Evolutionary conservation across 2,888 invertebrate species (phyloP).

Genomic region (Philonicus albiceps): DNA sequence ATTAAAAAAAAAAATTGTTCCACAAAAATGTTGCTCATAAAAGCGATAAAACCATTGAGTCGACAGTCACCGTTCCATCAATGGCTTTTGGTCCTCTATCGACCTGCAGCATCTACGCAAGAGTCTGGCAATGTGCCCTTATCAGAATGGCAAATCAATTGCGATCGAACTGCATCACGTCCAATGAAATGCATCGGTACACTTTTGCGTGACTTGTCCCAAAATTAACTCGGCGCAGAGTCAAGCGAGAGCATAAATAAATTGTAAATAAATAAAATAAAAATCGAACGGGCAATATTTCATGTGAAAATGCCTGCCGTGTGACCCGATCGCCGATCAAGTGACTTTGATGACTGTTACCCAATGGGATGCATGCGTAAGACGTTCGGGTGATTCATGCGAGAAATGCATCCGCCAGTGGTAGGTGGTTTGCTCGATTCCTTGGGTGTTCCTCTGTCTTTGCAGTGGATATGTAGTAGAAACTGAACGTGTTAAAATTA

Average conservation of each 20-base stretch:
- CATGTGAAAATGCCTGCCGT: not conserved
- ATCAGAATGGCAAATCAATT: not conserved
- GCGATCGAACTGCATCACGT: not conserved
- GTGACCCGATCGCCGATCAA: slow-evolving; percentile 27
- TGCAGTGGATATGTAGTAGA: not conserved
- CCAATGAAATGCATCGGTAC: not conserved
- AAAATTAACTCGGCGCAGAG: slow-evolving; percentile 16
- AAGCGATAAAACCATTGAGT: not conserved
- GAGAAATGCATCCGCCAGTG: not conserved
- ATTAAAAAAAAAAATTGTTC: no score
- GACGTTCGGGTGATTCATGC: slow-evolving; percentile 4
- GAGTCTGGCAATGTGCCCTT: not conserved
- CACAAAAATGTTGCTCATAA: no score
- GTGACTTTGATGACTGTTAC: slow-evolving; percentile 33
- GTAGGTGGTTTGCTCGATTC: not conserved
- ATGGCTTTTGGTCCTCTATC: not conserved
- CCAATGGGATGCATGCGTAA: slow-evolving; percentile 10
- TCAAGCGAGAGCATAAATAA: not conserved
- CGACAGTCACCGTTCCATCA: not conserved
- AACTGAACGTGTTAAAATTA: slow-evolving; percentile 18
- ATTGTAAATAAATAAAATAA: not conserved
- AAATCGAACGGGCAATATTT: not conserved
- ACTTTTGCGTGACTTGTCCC: slow-evolving; percentile 9
- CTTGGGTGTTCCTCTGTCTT: not conserved
- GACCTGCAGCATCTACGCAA: not conserved